A percentile compares a stretch with the other conserved stretches of the same genome.
These are phyloP conservation scores for Triplophysa tibetana DNA, from an alignment of 2,113 vertebrate species.

Conservation along the genomic window DNA sequence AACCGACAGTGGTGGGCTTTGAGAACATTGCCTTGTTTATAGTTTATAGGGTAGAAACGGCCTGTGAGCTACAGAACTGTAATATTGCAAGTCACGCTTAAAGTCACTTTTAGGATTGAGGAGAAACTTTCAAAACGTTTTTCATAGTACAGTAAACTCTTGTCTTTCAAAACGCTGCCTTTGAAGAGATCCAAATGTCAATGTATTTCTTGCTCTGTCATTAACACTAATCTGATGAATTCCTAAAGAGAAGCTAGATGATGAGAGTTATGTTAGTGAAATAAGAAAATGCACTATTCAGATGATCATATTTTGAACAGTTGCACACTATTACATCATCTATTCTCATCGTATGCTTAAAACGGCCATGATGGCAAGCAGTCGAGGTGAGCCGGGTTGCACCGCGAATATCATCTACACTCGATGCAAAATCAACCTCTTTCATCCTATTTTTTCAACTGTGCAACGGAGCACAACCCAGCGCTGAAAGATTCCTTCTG, in stretches of 20 bases:
- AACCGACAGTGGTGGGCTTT: too few species aligned
- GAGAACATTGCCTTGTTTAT: too few species aligned
- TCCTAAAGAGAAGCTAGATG: too few species aligned
- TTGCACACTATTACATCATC: slow-evolving; percentile 53
- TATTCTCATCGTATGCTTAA: slow-evolving; percentile 40
- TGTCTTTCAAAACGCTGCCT: too few species aligned
- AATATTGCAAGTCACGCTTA: neutral
- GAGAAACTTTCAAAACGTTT: too few species aligned
- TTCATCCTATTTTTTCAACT: neutral
- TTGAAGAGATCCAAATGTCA: slow-evolving; percentile 6
- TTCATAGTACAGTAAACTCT: too few species aligned
- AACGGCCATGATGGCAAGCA: slow-evolving; percentile 1
- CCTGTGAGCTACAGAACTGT: neutral
- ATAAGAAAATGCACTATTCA: slow-evolving; percentile 36
- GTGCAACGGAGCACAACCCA: neutral
- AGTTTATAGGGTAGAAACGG: too few species aligned
- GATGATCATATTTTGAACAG: slow-evolving; percentile 22
- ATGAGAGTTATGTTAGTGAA: neutral
- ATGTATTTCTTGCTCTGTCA: neutral
- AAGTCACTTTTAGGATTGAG: too few species aligned
- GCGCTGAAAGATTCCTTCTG: neutral
- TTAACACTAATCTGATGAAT: slow-evolving; percentile 9
- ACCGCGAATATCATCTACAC: slow-evolving; percentile 58
- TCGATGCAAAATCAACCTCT: slow-evolving; percentile 16
- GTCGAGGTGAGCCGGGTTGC: slow-evolving; percentile 22